Evolutionary conservation across 2,113 vertebrate genomes (phyloP), one percentile per base, ranked within the genome.

Genomic region (Pogonocichla stellata): DNA sequence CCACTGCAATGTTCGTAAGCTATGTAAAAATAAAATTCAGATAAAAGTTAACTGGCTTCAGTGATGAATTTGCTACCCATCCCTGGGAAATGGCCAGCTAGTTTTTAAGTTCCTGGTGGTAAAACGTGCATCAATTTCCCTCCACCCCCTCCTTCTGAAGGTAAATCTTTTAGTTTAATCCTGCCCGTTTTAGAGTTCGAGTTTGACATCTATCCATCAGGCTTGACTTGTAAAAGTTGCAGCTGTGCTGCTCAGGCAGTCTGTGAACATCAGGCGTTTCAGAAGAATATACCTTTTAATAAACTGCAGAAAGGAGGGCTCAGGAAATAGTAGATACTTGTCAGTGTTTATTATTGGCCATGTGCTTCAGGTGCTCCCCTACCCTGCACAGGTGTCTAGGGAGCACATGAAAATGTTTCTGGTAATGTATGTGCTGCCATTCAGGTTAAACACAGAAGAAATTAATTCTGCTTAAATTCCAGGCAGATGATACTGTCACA

Each of bases 381-480:
- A n/a, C 25, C 8, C 34, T 51, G 38, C 61, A 9, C 24, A 36
- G 31, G 14, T 75, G 3, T 42, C 33, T 58, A 36, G 53, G 34
- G 17, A 48, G 48, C 10, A 1, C 16, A 11, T 5, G 14, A 13
- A 29, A 42, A 40, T 4, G 3, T 70, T 75, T 48, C 40, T 42
- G 56, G 4, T 47, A 18, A 20, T 11, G 3, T 19, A 0, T 31
- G 3, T n/a, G 28, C 43, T 75, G 48, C 42, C n/a, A 2, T 70
- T 89, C 42, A 38, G 19, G 29, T 54, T 31, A 66, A 74, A 34
- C 28, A 48, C 47, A 53, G 75, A 69, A 79, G 43, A 72, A 85
- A 94, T 88, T 65, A 2, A 56, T 87, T 82, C 62, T 69, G 25
- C 29, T 62, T 82, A n/a, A 93, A 58, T 82, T 75, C 22, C 22